These are phyloP conservation scores for Camelus dromedarius DNA, from an alignment of 2,113 vertebrate genomes.

Conservation along the genomic window DNA sequence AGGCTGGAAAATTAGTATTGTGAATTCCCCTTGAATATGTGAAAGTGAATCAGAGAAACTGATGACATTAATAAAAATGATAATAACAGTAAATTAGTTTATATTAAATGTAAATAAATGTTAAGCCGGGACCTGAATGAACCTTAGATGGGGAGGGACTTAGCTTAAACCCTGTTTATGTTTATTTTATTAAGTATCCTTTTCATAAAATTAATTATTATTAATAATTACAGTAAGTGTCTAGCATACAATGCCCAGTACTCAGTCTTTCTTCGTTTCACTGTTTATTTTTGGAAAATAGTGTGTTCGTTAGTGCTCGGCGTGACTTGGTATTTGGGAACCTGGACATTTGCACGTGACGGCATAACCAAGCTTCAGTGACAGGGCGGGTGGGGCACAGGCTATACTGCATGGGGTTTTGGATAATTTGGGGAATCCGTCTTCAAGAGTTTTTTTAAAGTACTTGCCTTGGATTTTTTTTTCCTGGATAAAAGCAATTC, in stretches of 20 bases:
- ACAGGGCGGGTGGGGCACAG: too few relatives aligned
- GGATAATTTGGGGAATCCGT: background rate
- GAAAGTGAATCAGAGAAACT: conserved; percentile 71
- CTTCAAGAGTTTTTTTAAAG: background rate
- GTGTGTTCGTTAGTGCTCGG: background rate
- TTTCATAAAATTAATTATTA: conserved; percentile 71
- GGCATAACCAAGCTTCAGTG: rapidly evolving
- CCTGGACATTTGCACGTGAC: background rate
- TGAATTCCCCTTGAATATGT: conserved; percentile 69
- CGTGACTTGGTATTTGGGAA: background rate
- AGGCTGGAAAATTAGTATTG: conserved; percentile 59
- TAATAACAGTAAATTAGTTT: conserved; percentile 79
- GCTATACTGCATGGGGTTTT: background rate
- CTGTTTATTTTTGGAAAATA: conserved; percentile 18
- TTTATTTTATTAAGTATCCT: conserved; percentile 69
- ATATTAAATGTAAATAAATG: conserved; percentile 81
- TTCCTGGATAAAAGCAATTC: background rate
- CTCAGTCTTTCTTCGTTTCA: background rate
- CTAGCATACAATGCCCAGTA: background rate
- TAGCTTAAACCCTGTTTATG: conserved; percentile 56
- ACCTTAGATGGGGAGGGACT: conserved; percentile 58
- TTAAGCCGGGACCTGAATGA: conserved; percentile 63
- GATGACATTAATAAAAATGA: conserved; percentile 81
- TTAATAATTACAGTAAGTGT: conserved; percentile 62
- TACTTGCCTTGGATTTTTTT: background rate